Evolutionary conservation across 2,797 vertebrate species (phyloP).

Genomic region (Diplodus puntazzo): DNA sequence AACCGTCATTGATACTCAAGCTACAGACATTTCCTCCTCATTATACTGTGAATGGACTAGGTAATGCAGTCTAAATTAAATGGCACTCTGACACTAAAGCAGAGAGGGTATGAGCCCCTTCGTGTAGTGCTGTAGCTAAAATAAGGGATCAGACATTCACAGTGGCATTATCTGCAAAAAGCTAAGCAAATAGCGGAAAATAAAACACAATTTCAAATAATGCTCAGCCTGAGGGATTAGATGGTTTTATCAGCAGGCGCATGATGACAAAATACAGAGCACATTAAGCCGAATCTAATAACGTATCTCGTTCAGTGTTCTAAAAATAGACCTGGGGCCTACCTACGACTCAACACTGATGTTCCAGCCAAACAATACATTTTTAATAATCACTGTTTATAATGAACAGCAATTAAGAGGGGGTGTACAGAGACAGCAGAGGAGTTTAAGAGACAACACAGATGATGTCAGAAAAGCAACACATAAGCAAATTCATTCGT

Average conservation of each 20-base stretch:
- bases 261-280: conserved; percentile 12
- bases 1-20: neutral
- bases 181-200: conserved; percentile 10
- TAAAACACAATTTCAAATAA: neutral
- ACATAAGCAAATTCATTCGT: neutral
- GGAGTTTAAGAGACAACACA: neutral
- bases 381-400: conserved; percentile 32
- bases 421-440: neutral
- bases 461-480: neutral
- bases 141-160: neutral
- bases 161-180: neutral
- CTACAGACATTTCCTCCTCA: neutral
- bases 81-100: neutral
- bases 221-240: conserved; percentile 1
- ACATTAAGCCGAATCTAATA: conserved; percentile 21
- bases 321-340: conserved; percentile 37
- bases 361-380: conserved; percentile 20
- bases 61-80: neutral
- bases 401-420: neutral
- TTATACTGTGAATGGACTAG: neutral
- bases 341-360: conserved; percentile 3
- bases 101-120: neutral
- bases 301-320: conserved; percentile 27
- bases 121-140: neutral
- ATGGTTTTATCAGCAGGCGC: conserved; percentile 5